Percentiles rank a stretch among this genome's conserved stretches.
phyloP scores from a whole-genome alignment of 2,113 vertebrate genomes.

The Nycticebus coucang region DNA sequence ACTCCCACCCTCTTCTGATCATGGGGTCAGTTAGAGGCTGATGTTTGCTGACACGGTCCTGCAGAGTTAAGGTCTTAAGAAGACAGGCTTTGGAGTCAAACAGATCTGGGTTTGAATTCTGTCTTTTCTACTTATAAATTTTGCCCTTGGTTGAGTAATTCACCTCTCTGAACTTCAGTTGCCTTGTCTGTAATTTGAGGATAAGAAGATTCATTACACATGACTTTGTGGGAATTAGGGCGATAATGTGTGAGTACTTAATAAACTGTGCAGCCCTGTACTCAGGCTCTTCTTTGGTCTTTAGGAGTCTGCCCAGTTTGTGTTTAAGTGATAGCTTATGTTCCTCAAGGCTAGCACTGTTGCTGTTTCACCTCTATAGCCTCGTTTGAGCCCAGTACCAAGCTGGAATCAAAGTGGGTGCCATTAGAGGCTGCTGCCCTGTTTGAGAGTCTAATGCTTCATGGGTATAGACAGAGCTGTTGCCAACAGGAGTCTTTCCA shows the following conservation, averaged over 20 bases:
- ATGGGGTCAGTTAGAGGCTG: neutral
- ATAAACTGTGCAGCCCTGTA: neutral
- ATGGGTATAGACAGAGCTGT: neutral
- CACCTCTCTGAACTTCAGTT: neutral
- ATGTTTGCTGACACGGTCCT: neutral
- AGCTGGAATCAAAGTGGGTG: neutral
- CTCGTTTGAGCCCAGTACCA: neutral
- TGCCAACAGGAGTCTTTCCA: neutral
- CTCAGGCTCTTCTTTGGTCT: neutral
- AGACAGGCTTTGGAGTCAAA: neutral
- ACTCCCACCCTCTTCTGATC: neutral
- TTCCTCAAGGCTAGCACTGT: neutral
- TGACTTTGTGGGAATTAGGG: neutral
- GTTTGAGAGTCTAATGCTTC: neutral
- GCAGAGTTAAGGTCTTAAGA: neutral
- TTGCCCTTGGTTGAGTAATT: neutral
- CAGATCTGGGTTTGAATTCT: slow-evolving; percentile 2
- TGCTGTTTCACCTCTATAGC: neutral
- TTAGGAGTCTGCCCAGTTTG: neutral
- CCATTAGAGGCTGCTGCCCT: neutral
- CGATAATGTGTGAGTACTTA: neutral
- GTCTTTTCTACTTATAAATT: slow-evolving; percentile 14
- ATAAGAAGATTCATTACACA: neutral
- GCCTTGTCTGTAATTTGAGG: neutral
- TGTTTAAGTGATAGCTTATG: neutral